These are phyloP conservation scores for Drosophila kepulauana DNA, from an alignment of 1,140 invertebrate genomes.

Conservation along the genomic window DNA sequence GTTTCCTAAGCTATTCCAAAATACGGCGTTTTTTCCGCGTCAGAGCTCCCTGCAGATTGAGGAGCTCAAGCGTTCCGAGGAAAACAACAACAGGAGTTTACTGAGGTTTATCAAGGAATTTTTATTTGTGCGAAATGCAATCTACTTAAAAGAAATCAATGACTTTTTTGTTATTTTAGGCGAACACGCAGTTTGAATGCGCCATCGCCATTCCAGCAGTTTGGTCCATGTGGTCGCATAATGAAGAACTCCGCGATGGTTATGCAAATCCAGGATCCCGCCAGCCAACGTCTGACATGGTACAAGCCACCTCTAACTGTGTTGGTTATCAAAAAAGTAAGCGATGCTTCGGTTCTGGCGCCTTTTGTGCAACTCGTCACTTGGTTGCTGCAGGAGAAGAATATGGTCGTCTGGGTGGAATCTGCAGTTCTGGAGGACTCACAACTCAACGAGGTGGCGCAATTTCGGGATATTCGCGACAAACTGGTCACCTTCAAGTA, in stretches of 20 bases:
- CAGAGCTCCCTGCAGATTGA: constrained; percentile 60
- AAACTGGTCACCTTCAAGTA: constrained; percentile 93
- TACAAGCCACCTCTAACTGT: constrained; percentile 97
- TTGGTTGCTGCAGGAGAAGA: constrained; percentile 97
- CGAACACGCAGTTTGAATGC: constrained; percentile 96
- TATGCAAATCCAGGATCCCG: constrained; percentile 99
- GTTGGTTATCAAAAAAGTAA: constrained; percentile 97
- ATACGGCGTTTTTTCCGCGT: constrained; percentile 33
- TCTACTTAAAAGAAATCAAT: not conserved
- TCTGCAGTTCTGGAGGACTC: constrained; percentile 94
- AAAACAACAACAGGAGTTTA: constrained; percentile 34
- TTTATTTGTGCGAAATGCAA: not conserved
- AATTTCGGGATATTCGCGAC: constrained; percentile 91
- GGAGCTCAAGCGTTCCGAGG: constrained; percentile 53
- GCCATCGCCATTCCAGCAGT: constrained; percentile 96
- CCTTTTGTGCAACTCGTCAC: constrained; percentile 97
- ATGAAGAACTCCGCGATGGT: constrained; percentile 98
- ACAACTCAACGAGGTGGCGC: constrained; percentile 89
- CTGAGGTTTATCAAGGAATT: constrained; percentile 40
- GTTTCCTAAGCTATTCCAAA: constrained; percentile 44
- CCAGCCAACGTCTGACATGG: constrained; percentile 97
- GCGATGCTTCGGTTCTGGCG: constrained; percentile 94
- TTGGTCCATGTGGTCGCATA: constrained; percentile 97
- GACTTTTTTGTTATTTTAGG: constrained; percentile 86
- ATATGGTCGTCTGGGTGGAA: constrained; percentile 98